Evolutionary conservation across 2,888 invertebrate species (phyloP).

Genomic region (Brachypalpus laphriformis): DNA sequence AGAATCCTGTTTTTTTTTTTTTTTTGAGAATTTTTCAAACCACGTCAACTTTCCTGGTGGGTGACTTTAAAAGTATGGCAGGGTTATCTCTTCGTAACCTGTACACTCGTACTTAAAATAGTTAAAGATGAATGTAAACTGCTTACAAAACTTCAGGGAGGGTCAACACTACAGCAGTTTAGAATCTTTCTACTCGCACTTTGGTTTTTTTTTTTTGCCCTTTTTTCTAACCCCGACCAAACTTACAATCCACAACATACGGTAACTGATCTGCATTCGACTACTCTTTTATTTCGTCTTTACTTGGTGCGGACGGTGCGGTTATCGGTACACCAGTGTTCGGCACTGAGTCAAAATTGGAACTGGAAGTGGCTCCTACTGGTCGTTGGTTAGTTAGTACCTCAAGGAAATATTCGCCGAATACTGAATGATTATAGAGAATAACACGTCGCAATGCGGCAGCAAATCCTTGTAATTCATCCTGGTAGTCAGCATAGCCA

Average conservation of each 20-base stretch:
- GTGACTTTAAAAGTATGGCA: conserved; percentile 59
- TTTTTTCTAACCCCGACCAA: conserved; percentile 57
- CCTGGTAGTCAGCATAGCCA: conserved; percentile 80
- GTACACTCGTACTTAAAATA: conserved; percentile 32
- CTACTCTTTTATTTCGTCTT: conserved; percentile 45
- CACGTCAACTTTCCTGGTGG: conserved; percentile 23
- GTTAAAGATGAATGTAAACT: conserved; percentile 26
- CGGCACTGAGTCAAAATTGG: conserved; percentile 44
- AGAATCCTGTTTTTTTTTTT: conserved; percentile 1
- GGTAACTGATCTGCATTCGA: conserved; percentile 2
- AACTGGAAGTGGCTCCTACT: conserved; percentile 17
- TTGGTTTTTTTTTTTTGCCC: neutral
- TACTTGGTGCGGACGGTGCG: conserved; percentile 2
- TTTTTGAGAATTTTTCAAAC: conserved; percentile 17
- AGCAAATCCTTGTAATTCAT: conserved; percentile 80
- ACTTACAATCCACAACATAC: conserved; percentile 55
- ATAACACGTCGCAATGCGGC: conserved; percentile 81
- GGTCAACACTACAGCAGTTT: conserved; percentile 46
- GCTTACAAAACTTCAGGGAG: conserved; percentile 44
- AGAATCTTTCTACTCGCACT: conserved; percentile 35
- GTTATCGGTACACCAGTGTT: neutral
- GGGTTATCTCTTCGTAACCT: conserved; percentile 53
- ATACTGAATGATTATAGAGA: conserved; percentile 82
- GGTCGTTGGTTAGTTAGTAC: conserved; percentile 77
- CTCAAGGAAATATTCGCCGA: conserved; percentile 81